These are phyloP conservation scores for Nerophis ophidion DNA, from an alignment of 2,113 vertebrate species.

Conservation along the genomic window DNA sequence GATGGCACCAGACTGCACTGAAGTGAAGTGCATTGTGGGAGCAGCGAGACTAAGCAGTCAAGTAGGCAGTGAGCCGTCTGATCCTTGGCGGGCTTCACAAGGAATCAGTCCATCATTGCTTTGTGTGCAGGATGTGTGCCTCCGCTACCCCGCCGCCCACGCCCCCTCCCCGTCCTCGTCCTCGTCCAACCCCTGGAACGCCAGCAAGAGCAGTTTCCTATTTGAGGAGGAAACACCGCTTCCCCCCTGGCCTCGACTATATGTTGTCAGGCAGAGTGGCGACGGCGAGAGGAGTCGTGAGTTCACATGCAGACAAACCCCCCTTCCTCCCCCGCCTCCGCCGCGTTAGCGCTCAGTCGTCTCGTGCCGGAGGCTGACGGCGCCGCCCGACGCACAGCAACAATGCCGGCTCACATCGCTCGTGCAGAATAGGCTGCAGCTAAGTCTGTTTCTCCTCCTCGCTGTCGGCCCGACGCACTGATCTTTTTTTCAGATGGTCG, in stretches of 20 bases:
- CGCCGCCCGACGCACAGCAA: constrained; percentile 58
- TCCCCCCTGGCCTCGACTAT: constrained; percentile 23
- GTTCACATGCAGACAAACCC: constrained; percentile 53
- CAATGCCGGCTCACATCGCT: constrained; percentile 63
- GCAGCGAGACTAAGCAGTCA: neutral
- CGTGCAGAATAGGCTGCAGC: constrained; percentile 44
- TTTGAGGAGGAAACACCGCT: constrained; percentile 19
- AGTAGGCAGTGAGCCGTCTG: constrained; percentile 3
- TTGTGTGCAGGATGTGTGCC: neutral
- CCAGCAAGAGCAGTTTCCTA: constrained; percentile 29
- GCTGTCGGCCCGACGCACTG: too few species aligned
- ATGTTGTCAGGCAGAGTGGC: constrained; percentile 54
- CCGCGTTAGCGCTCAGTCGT: constrained; percentile 46
- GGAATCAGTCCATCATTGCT: constrained; percentile 3
- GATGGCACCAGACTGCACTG: neutral
- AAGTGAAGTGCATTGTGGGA: too few species aligned
- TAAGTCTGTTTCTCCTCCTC: too few species aligned
- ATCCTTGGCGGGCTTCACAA: neutral
- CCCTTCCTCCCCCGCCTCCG: constrained; percentile 55
- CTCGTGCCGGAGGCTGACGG: constrained; percentile 44
- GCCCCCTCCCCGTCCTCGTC: constrained; percentile 32
- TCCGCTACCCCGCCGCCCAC: neutral
- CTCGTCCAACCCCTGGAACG: constrained; percentile 43
- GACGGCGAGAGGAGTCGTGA: constrained; percentile 40
- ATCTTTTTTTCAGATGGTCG: too few species aligned